Evolutionary conservation across 2,113 vertebrate species (phyloP).

Genomic region (Bungarus multicinctus): DNA sequence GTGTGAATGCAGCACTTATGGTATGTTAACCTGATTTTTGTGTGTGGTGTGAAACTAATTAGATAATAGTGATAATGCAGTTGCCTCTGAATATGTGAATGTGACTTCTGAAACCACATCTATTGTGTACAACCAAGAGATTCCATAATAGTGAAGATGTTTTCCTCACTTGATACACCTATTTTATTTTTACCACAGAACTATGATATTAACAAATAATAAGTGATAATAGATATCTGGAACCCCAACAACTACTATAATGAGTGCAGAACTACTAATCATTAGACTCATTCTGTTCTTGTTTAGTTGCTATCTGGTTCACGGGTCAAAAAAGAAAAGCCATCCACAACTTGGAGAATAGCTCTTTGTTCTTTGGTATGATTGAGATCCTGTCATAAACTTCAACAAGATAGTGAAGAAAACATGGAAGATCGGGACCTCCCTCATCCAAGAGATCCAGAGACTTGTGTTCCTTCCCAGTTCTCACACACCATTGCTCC

Average conservation of each 20-base stretch:
- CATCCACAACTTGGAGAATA: background rate
- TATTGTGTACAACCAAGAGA: background rate
- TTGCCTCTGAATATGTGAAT: background rate
- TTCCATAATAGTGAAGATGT: background rate
- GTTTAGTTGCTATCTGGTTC: background rate
- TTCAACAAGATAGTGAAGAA: background rate
- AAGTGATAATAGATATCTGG: background rate
- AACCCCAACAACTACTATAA: background rate
- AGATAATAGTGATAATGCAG: background rate
- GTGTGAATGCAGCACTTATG: background rate
- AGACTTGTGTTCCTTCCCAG: too few relatives aligned
- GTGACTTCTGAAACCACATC: background rate
- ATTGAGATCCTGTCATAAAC: background rate
- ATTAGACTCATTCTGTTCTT: background rate
- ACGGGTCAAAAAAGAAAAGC: background rate
- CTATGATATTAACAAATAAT: background rate
- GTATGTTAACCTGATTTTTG: background rate
- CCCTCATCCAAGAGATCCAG: too few relatives aligned
- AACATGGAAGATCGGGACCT: background rate
- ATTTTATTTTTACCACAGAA: background rate
- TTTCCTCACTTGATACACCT: background rate
- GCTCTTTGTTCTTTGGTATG: background rate
- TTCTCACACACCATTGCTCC: background rate
- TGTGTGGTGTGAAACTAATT: background rate
- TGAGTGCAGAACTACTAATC: background rate